Evolutionary conservation across 2,113 vertebrate species (phyloP), one percentile per base, ranked within the genome.

Genomic region (Aldabrachelys gigantea): DNA sequence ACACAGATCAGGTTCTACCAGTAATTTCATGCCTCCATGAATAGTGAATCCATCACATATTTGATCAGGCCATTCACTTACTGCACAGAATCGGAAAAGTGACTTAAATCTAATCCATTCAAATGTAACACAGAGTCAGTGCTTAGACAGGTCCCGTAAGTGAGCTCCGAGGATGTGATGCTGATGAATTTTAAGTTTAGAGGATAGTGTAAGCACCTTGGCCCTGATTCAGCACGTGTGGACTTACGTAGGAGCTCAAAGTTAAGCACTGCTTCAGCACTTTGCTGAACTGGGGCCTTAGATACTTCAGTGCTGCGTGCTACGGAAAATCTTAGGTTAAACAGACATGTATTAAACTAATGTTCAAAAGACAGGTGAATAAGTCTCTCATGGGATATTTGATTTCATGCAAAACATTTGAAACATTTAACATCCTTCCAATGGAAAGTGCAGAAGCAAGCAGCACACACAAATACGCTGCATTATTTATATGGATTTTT

Each of bases 351-450:
- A 75, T 83, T 59, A 82, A 80, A 79, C 69, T 80, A 76, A 38
- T 38, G 65, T 72, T 72, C 19, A 22, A n/a, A 72, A 10, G 17
- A 22, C 35, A 22, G 35, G 65, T 27, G 38, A 44, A 27, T 59
- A 84, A 52, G 52, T 89, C 41, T 21, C 65, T 79, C 3, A 0
- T 85, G 76, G 41, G 59, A 24, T 54, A 78, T 69, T 59, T 47
- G 31, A 90, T 96, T 94, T 88, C 59, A 81, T 2, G 24, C 88
- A 85, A 88, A 62, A 19, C n/a, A 27, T 88, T 95, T 88, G 80
- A 47, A 82, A 80, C 14, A 82, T 80, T 86, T 80, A 88, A 54
- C 85, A 84, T 76, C 76, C 80, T 91, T 41, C 62, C 88, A 29
- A 65, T 83, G 84, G 59, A 9, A 87, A 91, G 90, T 9, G 79